These are phyloP conservation scores for Trichogramma evanescens DNA, from an alignment of 2,888 invertebrate genomes.

Conservation along the genomic window DNA sequence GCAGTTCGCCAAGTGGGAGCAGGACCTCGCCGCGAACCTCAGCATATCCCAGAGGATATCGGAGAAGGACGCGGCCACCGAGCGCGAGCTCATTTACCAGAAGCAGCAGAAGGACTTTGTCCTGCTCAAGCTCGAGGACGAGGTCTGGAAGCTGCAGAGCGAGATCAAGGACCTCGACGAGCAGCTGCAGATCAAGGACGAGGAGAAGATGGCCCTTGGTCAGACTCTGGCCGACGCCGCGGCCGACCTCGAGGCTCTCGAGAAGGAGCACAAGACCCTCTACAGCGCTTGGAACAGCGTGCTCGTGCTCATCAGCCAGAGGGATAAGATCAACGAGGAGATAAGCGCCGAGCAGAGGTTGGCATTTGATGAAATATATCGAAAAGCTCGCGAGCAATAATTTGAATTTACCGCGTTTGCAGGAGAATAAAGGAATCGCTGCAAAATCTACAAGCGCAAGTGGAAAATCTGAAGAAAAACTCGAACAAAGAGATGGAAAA, in stretches of 20 bases:
- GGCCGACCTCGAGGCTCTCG: conserved; percentile 65
- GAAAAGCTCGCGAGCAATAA: conserved; percentile 22
- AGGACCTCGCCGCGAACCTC: conserved; percentile 58
- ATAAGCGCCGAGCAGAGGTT: conserved; percentile 57
- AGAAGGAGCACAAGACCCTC: conserved; percentile 63
- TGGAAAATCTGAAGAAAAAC: conserved; percentile 63
- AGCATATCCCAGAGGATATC: conserved; percentile 59
- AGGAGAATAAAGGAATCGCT: conserved; percentile 57
- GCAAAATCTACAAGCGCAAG: conserved; percentile 52
- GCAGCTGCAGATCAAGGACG: conserved; percentile 60
- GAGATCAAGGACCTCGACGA: conserved; percentile 59
- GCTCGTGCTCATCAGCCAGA: conserved; percentile 60
- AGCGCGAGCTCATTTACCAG: conserved; percentile 42
- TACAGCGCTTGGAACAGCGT: conserved; percentile 70
- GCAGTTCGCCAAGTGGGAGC: conserved; percentile 59
- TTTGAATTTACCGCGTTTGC: conserved; percentile 22
- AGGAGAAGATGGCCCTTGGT: conserved; percentile 55
- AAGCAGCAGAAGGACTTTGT: conserved; percentile 55
- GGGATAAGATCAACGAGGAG: conserved; percentile 61
- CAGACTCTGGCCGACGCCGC: conserved; percentile 62
- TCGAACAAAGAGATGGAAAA: conserved; percentile 59
- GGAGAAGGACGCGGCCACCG: conserved; percentile 49
- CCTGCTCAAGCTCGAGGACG: conserved; percentile 61
- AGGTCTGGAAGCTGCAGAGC: conserved; percentile 64
- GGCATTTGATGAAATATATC: conserved; percentile 29